Base-by-base conservation (phyloP, 2,113 vertebrate genomes). In the Carassius gibelio region DNA sequence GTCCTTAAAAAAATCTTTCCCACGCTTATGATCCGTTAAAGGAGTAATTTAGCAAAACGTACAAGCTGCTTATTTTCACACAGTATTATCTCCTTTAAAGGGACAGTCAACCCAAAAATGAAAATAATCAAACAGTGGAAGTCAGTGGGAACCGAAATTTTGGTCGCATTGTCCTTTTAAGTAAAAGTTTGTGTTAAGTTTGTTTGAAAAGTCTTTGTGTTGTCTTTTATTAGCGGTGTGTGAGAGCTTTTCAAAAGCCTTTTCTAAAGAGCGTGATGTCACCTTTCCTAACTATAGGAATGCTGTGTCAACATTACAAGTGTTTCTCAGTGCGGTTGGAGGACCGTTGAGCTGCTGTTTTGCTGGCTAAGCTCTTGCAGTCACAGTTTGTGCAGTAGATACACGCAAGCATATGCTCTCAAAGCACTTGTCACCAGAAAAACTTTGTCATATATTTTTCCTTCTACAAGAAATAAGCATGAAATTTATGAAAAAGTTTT, bases 261-360 rank as follows among this genome's bases (percentile, higher is more conserved):
- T 81, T 66, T 50, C 45, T 48, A 64, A 66, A 17, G 61, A 48
- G 42, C 8, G 45, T 19, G 57, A 36, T 57, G 75, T 21, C 26
- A 80, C 59, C 42, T 26, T 26, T 13, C 13, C 76, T 79, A 23
- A 57, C 75, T 36, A 17, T 8, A 61, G 76, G 21, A 79, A 62
- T 79, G 76, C 57, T 42, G 57, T 62, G 34, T 79, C 76, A 79
- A 62, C 76, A 62, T 79, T 23, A 30, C 38, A 23, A 8, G 14
- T 0, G 42, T 50, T 42, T 81, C 38, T 81, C 21, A 8, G 34
- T 19, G 19, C 17, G 76, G 21, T 23, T 11, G 21, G 45, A 26
- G 72, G 21, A 5, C 19, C 1, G 45, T 6, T 30, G 5, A 6
- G 34, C 55, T 42, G 76, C 55, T 61, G 52, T 79, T 77, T 59